Base-by-base conservation (phyloP, 1,140 invertebrate species). In the Drosophila elegans region DNA sequence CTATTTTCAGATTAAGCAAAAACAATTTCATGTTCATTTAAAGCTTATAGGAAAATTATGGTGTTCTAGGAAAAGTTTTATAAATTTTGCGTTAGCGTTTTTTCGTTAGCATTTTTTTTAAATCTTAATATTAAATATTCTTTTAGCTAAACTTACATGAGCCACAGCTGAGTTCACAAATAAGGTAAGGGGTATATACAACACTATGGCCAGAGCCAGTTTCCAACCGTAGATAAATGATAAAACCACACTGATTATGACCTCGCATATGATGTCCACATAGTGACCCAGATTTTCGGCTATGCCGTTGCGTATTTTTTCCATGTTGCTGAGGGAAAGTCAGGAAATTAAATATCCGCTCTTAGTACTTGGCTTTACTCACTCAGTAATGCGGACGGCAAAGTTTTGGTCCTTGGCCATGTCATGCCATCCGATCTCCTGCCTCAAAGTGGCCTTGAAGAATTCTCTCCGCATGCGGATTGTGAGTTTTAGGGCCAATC, bases 351-450 rank as follows among this genome's bases (percentile, higher is more conserved):
- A 3, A 3, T 3, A 10, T 13, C 13, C 9, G 2, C 5, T 16
- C 5, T 12, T 91, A 93, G 94, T 91, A 21, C 81, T 4, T 7
- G 0, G 21, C 0, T n/a, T 9, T 2, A 60, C 60, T 25, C 1
- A 98, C 97, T 98, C 97, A 21, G 97, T 96, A 36, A 98, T 95
- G 80, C 96, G 94, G 25, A 96, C 96, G 16, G 97, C 97, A 88
- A 98, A 96, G 93, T 98, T 97, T 78, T 97, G 97, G 45, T 96
- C 96, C 54, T 96, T 95, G 74, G 89, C 71, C 4, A 95, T 95
- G 90, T 98, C 97, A 92, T 97, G 98, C 96, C 97, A 98, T 2
- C 95, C 94, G 79, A 98, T 97, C 84, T 98, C 97, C 91, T 98
- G 97, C 49, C 96, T 94, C 7, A 98, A 91, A 0, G 97, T 95